Conservation (phyloP, 1,140 invertebrate species). For the Cyrtorhinus lividipennis region DNA sequence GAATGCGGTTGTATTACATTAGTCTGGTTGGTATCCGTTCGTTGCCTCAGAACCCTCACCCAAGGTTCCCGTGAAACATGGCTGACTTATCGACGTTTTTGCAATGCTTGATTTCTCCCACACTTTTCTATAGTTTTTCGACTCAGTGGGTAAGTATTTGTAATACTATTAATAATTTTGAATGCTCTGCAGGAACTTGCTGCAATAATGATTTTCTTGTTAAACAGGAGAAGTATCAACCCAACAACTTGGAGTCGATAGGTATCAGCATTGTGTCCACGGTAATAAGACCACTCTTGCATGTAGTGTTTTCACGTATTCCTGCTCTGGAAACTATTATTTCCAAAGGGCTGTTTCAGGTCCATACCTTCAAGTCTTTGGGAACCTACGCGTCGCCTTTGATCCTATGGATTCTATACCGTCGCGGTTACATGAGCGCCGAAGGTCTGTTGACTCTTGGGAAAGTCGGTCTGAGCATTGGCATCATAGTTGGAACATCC, state of each 20-base stretch:
- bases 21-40: too few species aligned
- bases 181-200: too few species aligned
- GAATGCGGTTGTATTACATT: too few species aligned
- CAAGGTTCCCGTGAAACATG: too few species aligned
- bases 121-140: conserved; percentile 5
- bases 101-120: conserved; percentile 18
- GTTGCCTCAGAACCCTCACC: too few species aligned
- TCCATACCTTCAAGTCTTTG: conserved; percentile 29
- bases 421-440: conserved; percentile 45
- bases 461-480: conserved; percentile 45
- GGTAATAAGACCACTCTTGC: conserved; percentile 32
- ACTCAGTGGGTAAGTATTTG: neutral
- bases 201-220: conserved; percentile 23
- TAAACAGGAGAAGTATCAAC: conserved; percentile 49
- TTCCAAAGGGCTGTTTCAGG: too few species aligned
- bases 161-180: neutral
- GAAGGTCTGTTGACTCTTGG: conserved; percentile 42
- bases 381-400: conserved; percentile 62
- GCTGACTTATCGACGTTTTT: conserved; percentile 11
- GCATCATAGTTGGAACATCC: conserved; percentile 47
- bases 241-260: conserved; percentile 47
- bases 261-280: conserved; percentile 54
- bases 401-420: conserved; percentile 53
- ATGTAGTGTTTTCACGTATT: too few species aligned
- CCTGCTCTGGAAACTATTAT: too few species aligned